Percentiles rank a stretch among this genome's conserved stretches.
These are phyloP conservation scores for Collichthys lucidus DNA, from an alignment of 2,113 vertebrate species.

Conservation along the genomic window DNA sequence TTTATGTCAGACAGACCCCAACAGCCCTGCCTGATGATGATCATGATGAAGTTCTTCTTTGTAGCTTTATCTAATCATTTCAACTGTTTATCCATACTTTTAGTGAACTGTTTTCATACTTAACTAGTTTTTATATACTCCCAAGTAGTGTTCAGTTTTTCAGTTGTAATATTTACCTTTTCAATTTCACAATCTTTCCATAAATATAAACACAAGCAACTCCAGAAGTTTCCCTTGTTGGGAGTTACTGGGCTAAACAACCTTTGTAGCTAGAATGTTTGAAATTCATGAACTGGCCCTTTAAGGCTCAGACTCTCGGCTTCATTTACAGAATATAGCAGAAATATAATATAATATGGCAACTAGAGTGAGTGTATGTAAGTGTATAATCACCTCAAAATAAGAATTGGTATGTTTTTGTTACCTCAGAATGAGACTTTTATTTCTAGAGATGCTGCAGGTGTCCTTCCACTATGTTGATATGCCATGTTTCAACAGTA, in stretches of 20 bases:
- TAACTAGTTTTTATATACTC: neutral
- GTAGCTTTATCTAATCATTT: neutral
- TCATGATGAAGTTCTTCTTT: neutral
- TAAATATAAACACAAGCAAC: neutral
- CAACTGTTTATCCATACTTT: neutral
- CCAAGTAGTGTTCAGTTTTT: neutral
- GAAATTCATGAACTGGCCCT: too few species aligned
- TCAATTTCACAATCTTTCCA: neutral
- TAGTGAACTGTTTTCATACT: neutral
- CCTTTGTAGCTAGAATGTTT: neutral
- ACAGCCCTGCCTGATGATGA: neutral
- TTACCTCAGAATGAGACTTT: too few species aligned
- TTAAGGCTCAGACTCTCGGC: too few species aligned
- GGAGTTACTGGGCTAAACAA: neutral
- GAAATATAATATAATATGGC: too few species aligned
- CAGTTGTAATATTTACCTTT: neutral
- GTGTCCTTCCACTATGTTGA: too few species aligned
- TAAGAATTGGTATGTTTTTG: too few species aligned
- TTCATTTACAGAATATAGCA: too few species aligned
- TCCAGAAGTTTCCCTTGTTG: neutral
- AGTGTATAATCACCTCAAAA: too few species aligned
- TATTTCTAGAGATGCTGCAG: too few species aligned
- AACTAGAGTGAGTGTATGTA: too few species aligned
- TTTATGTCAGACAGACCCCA: neutral
- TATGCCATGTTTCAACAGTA: too few species aligned